Conservation (phyloP, 2,888 invertebrate genomes). For the Cabera pusaria region DNA sequence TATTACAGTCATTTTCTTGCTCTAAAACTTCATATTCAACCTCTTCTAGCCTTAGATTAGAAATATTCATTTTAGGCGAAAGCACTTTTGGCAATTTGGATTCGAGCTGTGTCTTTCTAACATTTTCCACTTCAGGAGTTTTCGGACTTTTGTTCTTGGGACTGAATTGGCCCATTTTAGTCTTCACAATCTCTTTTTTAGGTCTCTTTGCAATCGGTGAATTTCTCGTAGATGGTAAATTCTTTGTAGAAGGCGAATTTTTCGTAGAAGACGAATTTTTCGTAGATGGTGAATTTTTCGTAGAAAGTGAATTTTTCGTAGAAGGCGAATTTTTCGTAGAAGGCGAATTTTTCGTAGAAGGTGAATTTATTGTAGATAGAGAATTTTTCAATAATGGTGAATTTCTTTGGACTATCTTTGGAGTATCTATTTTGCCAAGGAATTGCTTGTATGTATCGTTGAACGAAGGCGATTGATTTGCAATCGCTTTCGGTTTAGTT, state of each 20-base stretch:
- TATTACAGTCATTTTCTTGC: conserved; percentile 68
- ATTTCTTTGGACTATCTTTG: too few relatives aligned
- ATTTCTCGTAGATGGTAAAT: not conserved
- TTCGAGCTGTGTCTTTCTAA: not conserved
- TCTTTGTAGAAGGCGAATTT: too few relatives aligned
- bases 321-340: too few relatives aligned
- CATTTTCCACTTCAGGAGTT: not conserved
- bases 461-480: conserved; percentile 46
- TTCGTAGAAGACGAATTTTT: too few relatives aligned
- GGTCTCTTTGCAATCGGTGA: conserved; percentile 12
- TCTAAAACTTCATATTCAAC: conserved; percentile 64
- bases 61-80: not conserved
- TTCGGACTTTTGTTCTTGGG: conserved; percentile 11
- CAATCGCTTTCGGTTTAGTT: conserved; percentile 2
- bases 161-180: conserved; percentile 56
- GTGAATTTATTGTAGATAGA: too few relatives aligned
- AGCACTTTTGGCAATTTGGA: not conserved
- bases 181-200: conserved; percentile 49
- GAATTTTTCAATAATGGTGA: too few relatives aligned
- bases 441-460: conserved; percentile 38
- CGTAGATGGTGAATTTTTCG: not conserved
- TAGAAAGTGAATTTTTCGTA: too few relatives aligned
- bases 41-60: conserved; percentile 26
- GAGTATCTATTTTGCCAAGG: too few relatives aligned
- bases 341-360: too few relatives aligned